Evolutionary conservation across 2,113 vertebrate species (phyloP).

Genomic region (Rhinichthys klamathensis): DNA sequence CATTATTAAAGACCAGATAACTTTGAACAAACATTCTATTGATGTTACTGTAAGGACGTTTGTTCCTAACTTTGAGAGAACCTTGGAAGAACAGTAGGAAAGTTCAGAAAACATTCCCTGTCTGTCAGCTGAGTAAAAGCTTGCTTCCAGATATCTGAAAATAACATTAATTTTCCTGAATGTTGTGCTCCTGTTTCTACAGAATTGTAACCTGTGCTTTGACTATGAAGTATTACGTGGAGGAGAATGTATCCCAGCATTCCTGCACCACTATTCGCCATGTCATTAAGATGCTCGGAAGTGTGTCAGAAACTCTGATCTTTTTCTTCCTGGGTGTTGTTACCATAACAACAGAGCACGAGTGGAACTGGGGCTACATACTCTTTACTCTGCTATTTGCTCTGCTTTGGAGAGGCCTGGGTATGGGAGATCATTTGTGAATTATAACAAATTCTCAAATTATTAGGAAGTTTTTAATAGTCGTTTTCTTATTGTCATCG

Average conservation of each 20-base stretch:
- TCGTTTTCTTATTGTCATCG: neutral
- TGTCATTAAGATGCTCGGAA: conserved; percentile 95
- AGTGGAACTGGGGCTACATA: conserved; percentile 97
- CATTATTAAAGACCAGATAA: too few relatives aligned
- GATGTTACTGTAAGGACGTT: too few relatives aligned
- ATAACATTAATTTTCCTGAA: neutral
- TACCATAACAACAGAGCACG: conserved; percentile 91
- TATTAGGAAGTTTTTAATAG: neutral
- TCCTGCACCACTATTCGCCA: conserved; percentile 96
- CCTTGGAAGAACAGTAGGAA: too few relatives aligned
- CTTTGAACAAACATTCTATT: too few relatives aligned
- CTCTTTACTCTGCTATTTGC: conserved; percentile 92
- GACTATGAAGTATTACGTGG: conserved; percentile 97
- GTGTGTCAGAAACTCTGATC: conserved; percentile 94
- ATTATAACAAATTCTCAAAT: neutral
- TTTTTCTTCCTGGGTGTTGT: conserved; percentile 98
- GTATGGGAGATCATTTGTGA: conserved; percentile 70
- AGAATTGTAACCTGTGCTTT: conserved; percentile 94
- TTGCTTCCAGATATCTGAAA: neutral
- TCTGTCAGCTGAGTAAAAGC: neutral
- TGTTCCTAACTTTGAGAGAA: too few relatives aligned
- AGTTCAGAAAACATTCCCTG: too few relatives aligned
- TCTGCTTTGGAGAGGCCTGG: conserved; percentile 89
- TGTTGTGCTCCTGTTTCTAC: conserved; percentile 34
- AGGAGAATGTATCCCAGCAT: conserved; percentile 95